phyloP scores from a whole-genome alignment of 2,888 invertebrate genomes.

The Sepiola atlantica region DNA sequence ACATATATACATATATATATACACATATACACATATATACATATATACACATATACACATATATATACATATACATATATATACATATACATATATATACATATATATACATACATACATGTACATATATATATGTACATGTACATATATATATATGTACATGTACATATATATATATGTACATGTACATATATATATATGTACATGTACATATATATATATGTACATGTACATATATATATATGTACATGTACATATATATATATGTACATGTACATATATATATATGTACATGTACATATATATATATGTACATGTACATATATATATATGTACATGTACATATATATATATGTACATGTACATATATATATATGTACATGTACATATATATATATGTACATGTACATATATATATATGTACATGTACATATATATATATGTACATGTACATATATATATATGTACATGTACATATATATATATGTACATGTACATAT shows the following conservation, averaged over 20 bases:
- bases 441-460: background rate
- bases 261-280: constrained; percentile 38
- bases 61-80: background rate
- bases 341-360: constrained; percentile 45
- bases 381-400: too few relatives aligned
- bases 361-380: background rate
- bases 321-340: constrained; percentile 35
- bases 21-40: too few relatives aligned
- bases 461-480: background rate
- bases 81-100: background rate
- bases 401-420: background rate
- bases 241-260: constrained; percentile 45
- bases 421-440: constrained; percentile 24
- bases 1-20: too few relatives aligned
- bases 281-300: background rate
- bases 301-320: background rate
- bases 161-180: constrained; percentile 46
- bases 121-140: constrained; percentile 45
- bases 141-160: constrained; percentile 49
- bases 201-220: background rate
- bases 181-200: constrained; percentile 24
- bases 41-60: too few relatives aligned
- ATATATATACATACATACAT: background rate
- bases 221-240: constrained; percentile 46
- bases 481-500: background rate